phyloP scores from a whole-genome alignment of 2,888 invertebrate species.

The Strigamia maritima region DNA sequence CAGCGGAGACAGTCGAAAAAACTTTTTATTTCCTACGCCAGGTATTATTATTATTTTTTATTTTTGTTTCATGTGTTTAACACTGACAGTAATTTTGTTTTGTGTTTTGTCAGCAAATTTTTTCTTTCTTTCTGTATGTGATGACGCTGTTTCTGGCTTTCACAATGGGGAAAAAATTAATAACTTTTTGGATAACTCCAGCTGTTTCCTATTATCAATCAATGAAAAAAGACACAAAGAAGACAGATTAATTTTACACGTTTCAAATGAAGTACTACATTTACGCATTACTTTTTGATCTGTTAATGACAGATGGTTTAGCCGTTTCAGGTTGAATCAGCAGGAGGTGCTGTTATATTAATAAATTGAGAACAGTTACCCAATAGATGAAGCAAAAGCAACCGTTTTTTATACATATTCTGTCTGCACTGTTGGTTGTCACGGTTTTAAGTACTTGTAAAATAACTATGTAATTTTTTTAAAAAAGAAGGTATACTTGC shows the following conservation, averaged over 20 bases:
- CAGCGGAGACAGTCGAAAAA: constrained; percentile 20
- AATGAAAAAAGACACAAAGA: constrained; percentile 47
- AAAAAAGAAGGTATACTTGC: too few species aligned
- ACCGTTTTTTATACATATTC: too few species aligned
- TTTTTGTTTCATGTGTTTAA: too few species aligned
- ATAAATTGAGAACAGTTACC: constrained; percentile 62
- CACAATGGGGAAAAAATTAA: constrained; percentile 51
- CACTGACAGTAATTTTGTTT: neutral
- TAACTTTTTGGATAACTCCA: constrained; percentile 55
- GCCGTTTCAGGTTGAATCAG: constrained; percentile 51
- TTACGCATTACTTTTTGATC: neutral
- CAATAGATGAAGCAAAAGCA: too few species aligned
- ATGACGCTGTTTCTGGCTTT: constrained; percentile 48
- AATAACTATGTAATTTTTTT: too few species aligned
- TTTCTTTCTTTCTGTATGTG: constrained; percentile 49
- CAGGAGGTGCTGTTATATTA: constrained; percentile 54
- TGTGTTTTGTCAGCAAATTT: constrained; percentile 48
- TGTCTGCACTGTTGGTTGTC: too few species aligned
- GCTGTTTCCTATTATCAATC: constrained; percentile 50
- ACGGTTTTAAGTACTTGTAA: too few species aligned
- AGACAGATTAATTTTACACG: constrained; percentile 47
- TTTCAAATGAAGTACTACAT: constrained; percentile 49
- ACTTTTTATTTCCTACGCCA: constrained; percentile 20
- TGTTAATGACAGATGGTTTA: constrained; percentile 34
- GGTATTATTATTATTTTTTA: neutral